A percentile compares a stretch with the other conserved stretches of the same genome.
Evolutionary conservation across 2,797 vertebrate species (phyloP).

Genomic region (Esox masquinongy): DNA sequence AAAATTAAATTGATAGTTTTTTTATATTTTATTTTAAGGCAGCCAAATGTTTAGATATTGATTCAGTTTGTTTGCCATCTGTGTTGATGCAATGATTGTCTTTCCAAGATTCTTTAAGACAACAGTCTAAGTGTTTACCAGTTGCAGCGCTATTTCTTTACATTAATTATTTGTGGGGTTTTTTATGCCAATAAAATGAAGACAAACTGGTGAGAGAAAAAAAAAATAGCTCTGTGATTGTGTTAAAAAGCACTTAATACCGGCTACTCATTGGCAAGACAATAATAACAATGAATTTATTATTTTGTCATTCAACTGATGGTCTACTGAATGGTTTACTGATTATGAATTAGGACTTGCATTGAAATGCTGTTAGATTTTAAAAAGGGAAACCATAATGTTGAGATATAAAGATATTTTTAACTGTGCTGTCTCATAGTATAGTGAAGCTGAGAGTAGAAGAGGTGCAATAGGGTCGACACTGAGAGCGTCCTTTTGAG

Average conservation of each 20-base stretch:
- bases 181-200: conserved; percentile 2
- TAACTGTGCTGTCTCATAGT: neutral
- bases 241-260: no score
- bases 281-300: conserved; percentile 11
- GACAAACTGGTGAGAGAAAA: conserved; percentile 10
- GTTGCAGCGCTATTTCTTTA: neutral
- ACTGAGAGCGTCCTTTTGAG: neutral
- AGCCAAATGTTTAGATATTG: no score
- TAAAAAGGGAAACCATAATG: neutral
- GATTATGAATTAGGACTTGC: neutral
- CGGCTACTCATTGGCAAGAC: conserved; percentile 2
- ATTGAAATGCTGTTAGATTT: neutral
- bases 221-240: conserved; percentile 24
- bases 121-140: no score
- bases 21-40: neutral
- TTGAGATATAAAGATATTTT: neutral
- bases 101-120: no score
- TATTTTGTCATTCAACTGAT: neutral
- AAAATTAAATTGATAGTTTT: neutral
- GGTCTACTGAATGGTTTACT: neutral
- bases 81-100: no score
- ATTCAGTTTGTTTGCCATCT: no score
- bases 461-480: neutral
- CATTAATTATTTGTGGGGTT: conserved; percentile 9
- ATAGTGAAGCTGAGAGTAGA: neutral